Evolutionary conservation across 2,888 invertebrate species (phyloP), one percentile per base, ranked within the genome.

Genomic region (Apotomis capreana): DNA sequence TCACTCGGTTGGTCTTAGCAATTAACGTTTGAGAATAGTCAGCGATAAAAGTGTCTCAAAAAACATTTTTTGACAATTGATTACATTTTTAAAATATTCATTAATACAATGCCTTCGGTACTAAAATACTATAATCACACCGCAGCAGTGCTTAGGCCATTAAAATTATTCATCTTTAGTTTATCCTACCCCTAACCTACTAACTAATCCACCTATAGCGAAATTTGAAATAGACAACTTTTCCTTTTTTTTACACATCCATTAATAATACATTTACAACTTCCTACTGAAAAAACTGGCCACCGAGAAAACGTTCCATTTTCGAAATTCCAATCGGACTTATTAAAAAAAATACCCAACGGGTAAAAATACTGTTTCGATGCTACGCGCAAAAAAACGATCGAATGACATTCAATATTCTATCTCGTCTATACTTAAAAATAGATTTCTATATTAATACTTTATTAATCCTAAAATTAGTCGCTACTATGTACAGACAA

Each of bases 281-380:
- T 80, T 74, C 80, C 82, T 81, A 81, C 40, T 6, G 40, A 40
- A 40, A 40, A 77, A 84, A 90, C 90, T 90, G 90, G 90, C 89
- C 90, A 87, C 83, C 81, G 79, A 84, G 83, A 81, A 64, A 74
- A 40, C 40, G 77, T 75, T 79, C 75, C 72, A 37, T 49, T 55
- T n/a, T 49, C 44, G 46, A 49, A 71, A 58, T 70, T 51, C 62
- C 57, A 37, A 71, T 67, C n/a, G 52, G 59, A 70, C 64, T 67
- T 70, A 67, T 70, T 36, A 63, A 72, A 71, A 62, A 54, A 67
- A 54, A 72, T 72, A 72, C 72, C 72, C 72, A 75, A 77, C 78
- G 75, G 73, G 75, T 82, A 81, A 82, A n/a, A 89, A 90, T 89
- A 91, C 89, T 89, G 90, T 78, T 91, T 92, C 92, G 91, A 89